phyloP scores from a whole-genome alignment of 2,888 invertebrate species.

The Tenthredo notha region DNA sequence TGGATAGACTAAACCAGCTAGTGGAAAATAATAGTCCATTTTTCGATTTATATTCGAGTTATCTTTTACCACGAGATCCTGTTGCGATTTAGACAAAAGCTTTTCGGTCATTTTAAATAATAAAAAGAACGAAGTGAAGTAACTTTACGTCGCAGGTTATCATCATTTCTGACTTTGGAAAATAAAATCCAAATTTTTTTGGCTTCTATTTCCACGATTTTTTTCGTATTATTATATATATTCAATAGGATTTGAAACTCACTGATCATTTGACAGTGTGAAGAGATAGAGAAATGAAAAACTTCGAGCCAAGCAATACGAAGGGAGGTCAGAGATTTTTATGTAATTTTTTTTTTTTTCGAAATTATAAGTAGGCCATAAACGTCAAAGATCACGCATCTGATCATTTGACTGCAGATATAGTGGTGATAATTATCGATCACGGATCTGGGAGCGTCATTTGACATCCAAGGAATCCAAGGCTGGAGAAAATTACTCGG shows the following conservation, averaged over 20 bases:
- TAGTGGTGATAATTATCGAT: slow-evolving; percentile 36
- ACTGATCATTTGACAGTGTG: background rate
- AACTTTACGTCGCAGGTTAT: background rate
- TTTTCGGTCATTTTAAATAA: background rate
- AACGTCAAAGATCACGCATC: slow-evolving; percentile 19
- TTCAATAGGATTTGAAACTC: background rate
- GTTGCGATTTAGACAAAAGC: slow-evolving; percentile 24
- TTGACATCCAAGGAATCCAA: slow-evolving; percentile 48
- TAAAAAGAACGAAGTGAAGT: background rate
- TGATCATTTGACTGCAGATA: slow-evolving; percentile 1
- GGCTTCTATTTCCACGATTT: background rate
- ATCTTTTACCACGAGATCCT: background rate
- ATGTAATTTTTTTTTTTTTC: background rate
- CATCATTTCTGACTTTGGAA: background rate
- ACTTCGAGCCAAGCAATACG: background rate
- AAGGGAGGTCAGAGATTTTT: background rate
- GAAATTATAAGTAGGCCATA: background rate
- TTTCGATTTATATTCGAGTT: background rate
- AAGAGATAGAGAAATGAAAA: background rate
- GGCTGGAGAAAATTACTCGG: slow-evolving; percentile 10
- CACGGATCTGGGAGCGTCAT: slow-evolving; percentile 44
- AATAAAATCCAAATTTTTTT: background rate
- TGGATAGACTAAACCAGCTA: background rate
- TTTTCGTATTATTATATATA: background rate
- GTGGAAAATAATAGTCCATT: slow-evolving; percentile 45